Percentiles rank a stretch among this genome's conserved stretches.
These are phyloP conservation scores for Palaemon carinicauda DNA, from an alignment of 1,140 invertebrate genomes.

Conservation along the genomic window DNA sequence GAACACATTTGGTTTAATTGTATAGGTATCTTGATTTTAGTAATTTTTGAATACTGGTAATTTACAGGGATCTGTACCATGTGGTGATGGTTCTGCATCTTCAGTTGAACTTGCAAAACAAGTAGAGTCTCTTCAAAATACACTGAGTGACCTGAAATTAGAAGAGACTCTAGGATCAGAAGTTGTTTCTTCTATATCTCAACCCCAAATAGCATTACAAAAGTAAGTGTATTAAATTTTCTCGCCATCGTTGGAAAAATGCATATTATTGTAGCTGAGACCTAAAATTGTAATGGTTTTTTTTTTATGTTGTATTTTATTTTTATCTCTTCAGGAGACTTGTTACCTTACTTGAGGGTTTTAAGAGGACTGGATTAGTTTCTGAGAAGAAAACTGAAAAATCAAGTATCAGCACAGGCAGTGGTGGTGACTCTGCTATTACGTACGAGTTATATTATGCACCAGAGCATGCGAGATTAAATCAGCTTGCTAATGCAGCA, in stretches of 20 bases:
- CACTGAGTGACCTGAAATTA: constrained; percentile 70
- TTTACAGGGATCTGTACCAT: constrained; percentile 13
- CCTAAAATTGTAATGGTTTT: neutral
- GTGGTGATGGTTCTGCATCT: constrained; percentile 62
- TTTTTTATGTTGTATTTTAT: neutral
- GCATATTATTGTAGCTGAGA: neutral
- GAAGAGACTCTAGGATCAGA: constrained; percentile 71
- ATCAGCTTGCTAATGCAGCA: constrained; percentile 75
- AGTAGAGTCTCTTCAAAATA: constrained; percentile 69
- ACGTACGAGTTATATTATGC: constrained; percentile 72
- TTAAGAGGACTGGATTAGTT: constrained; percentile 45
- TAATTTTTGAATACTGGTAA: too few relatives aligned
- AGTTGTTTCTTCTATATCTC: constrained; percentile 68
- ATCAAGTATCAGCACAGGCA: constrained; percentile 26
- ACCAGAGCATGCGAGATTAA: constrained; percentile 74
- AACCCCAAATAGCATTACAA: constrained; percentile 71
- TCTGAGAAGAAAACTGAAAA: constrained; percentile 31
- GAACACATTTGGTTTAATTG: too few relatives aligned
- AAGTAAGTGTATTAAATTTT: constrained; percentile 65
- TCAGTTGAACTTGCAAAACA: constrained; percentile 66
- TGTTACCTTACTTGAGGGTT: constrained; percentile 49
- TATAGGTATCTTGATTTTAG: too few relatives aligned
- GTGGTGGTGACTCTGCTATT: constrained; percentile 62
- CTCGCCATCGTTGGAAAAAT: neutral
- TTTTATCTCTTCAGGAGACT: constrained; percentile 63